Evolutionary conservation across 2,888 invertebrate genomes (phyloP), one percentile per base, ranked within the genome.

Genomic region (Bellardia bayeri): DNA sequence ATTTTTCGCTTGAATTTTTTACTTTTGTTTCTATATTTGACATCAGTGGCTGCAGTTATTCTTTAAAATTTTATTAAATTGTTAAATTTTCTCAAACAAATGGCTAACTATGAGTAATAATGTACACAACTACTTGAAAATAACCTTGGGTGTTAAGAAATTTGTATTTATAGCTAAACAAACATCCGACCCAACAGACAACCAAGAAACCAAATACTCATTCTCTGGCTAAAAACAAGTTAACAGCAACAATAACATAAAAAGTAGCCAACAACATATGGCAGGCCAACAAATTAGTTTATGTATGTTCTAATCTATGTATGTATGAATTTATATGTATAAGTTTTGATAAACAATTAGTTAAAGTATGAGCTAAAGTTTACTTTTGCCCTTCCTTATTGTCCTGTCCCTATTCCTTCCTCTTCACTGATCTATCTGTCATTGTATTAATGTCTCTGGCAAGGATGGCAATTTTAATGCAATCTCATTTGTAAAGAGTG

Each of bases 341-440:
- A 13, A 54, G 58, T 58, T 74, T 74, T 58, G 72, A 74, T 74
- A 42, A 58, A 58, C 45, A 74, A 74, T 74, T 74, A 74, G 58
- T 72, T 56, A 72, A 40, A 42, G 72, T 58, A 74, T 58, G 72
- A 58, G 23, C 58, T 30, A 40, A 56, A 58, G 11, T 54, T 54
- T 30, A 14, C n/a, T 71, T 40, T 54, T 4, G 5, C 54, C n/a
- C 16, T 37, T 51, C 16, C 56, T 74, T 45, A 42, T 66, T 66
- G 42, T 13, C 51, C 7, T 1, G 5, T 6, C 11, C 13, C 23
- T 23, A 23, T 51, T 5, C n/a, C 3, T 13, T 11, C 3, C 14
- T n/a, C n/a, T 51, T n/a, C n/a, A 2, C n/a, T 51, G 6, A 4
- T 14, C n/a, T 13, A 6, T 23, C 23, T 23, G 23, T 23, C 23